Base-by-base conservation (phyloP, 2,888 invertebrate genomes). In the Folsomia candida region DNA sequence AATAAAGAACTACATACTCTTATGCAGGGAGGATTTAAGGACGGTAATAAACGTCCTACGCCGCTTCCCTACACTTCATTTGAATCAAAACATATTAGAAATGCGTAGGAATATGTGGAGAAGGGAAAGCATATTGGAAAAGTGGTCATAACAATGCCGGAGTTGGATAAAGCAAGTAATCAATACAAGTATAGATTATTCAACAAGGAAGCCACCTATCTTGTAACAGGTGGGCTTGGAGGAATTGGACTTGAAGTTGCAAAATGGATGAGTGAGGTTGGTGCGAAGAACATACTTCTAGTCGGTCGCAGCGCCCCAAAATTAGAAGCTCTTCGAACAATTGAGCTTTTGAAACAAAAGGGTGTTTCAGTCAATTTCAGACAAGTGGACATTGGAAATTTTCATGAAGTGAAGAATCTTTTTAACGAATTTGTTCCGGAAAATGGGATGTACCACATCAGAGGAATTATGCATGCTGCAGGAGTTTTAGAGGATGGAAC, bases 391-490 rank as follows among this genome's bases (percentile, higher is more conserved):
- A 59, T 71, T 26, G 62, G 63, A 2, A 62, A 64, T 18, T n/a
- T n/a, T n/a, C 6, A 2, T 26, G n/a, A 54, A n/a, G 51, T 14
- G 28, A 20, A 18, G 22, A 28, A 22, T 54, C 6, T 3, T 20
- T 20, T 54, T 4, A 54, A 22, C n/a, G 54, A 54, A n/a, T 54
- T 54, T 54, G n/a, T 4, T 14, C 6, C 37, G 37, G 22, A n/a
- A 18, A 20, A 18, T 20, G 9, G n/a, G 4, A 2, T 71, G 18
- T 68, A 68, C 1, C 64, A n/a, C 1, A 1, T 71, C 4, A 25
- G 71, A n/a, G 71, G 71, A 1, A 58, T 71, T 1, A 71, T 71
- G 68, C 71, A 71, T 25, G 68, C 71, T 1, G 71, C 71, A 25
- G 71, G 71, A 27, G 63, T 71, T 0, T 63, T 71, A 1, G 14